Base-by-base conservation (phyloP, 92 coral and sea anemone genomes). In the Umimayanthus chanpuru region DNA sequence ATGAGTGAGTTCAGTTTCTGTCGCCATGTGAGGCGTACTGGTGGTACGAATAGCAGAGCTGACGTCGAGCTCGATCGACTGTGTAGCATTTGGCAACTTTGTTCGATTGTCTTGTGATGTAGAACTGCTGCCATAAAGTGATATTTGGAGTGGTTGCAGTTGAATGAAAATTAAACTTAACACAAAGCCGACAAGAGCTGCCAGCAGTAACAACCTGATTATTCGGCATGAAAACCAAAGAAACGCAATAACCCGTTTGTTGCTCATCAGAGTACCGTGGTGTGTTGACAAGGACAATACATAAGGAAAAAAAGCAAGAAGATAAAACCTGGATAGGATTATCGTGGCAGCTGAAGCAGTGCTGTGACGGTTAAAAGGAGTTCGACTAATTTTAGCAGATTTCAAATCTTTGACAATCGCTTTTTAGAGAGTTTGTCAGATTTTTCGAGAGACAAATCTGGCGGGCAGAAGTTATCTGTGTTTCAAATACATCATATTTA, bases 91-190 rank as follows among this genome's bases (percentile, higher is more conserved):
- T 43, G 82, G 32, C 6, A n/a, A 29, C 20, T 75, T 43, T 38
- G 77, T 25, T 47, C 44, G 68, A 55, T 83, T 23, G 67, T 10
- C 21, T 29, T 41, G 40, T 44, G 41, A 44, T 32, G 76, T 29
- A 40, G 75, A 39, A 68, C 47, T 71, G 11, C 29, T 4, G 29
- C 28, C 77, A 32, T 26, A 25, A 36, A 70, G 66, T 26, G 15
- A 29, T 41, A 70, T 14, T 71, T 47, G 40, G 16, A 8, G 44
- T 20, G 58, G 58, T 53, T 12, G 58, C 58, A 41, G 10, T 12
- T 83, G 53, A 43, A 29, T 26, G 78, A 44, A 83, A 71, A 83
- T 4, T 29, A 83, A 30, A 38, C 71, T 80, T 83, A 71, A 5
- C 70, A 26, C 64, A 41, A 83, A 29, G 38, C 25, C 67, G 41